Percentiles rank a stretch among this genome's conserved stretches.
Evolutionary conservation across 2,888 invertebrate species (phyloP).

Genomic region (Cephus runcator): DNA sequence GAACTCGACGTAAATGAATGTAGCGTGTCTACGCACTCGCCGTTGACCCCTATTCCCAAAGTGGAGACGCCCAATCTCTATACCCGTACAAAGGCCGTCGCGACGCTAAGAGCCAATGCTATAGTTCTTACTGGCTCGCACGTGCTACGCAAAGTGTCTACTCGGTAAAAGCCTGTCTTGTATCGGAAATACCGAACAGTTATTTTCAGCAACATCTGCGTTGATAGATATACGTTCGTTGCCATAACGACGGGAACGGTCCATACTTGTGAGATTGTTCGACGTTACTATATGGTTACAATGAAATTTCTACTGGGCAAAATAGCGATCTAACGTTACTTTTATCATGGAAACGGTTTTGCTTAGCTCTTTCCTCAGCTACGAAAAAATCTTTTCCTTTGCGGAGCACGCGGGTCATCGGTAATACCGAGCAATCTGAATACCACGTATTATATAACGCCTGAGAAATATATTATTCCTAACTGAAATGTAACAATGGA

Average conservation of each 20-base stretch:
- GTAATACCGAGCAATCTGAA: too few relatives aligned
- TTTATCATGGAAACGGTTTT: not conserved
- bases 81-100: not conserved
- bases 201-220: conserved; percentile 28
- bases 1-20: conserved; percentile 36
- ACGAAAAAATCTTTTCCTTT: conserved; percentile 2
- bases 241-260: conserved; percentile 13
- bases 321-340: not conserved
- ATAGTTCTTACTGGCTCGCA: not conserved
- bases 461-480: too few relatives aligned
- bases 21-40: conserved; percentile 27
- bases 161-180: not conserved
- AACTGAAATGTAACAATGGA: too few relatives aligned
- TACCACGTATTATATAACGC: too few relatives aligned
- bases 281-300: not conserved
- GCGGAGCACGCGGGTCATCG: conserved; percentile 4
- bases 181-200: conserved; percentile 40
- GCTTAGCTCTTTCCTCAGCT: not conserved
- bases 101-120: not conserved
- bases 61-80: not conserved
- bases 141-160: not conserved
- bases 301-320: not conserved
- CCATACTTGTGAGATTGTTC: not conserved
- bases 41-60: conserved; percentile 34
- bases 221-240: conserved; percentile 5